Base-by-base conservation (phyloP, 2,888 invertebrate genomes). In the Tetragnatha montana region DNA sequence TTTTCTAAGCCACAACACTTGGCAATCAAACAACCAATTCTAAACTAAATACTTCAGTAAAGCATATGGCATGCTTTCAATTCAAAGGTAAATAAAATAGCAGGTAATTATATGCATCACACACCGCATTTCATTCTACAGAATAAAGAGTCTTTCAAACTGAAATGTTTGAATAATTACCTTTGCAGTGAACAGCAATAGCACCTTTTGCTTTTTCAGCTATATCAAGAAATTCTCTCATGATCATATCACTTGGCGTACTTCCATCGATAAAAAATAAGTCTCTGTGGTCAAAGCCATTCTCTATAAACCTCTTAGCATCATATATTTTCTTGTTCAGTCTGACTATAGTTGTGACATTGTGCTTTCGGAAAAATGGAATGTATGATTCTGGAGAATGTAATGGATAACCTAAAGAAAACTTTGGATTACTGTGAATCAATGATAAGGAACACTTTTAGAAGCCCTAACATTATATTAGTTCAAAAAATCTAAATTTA, bases 141-240 rank as follows among this genome's bases (percentile, higher is more conserved):
- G 35, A 35, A 35, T 2, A 35, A 35, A 35, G 35, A 35, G 35
- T 35, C 35, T 35, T 60, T 14, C 6, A 6, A 60, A 4, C 6
- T 2, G 60, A 10, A 60, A 0, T 60, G 22, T 60, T 17, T 6
- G 68, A 75, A 81, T 51, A 4, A 86, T 91, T 93, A 96, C 97
- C 98, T 96, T 99, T 99, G 93, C 99, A 99, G 94, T 99, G 99
- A 60, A 99, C 97, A 79, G 99, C 99, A 71, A 99, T 96, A 81
- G 97, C 98, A 22, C 99, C 99, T 92, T 96, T 95, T 0, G 97
- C 96, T 60, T 95, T 95, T 94, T 99, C 99, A 91, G 97, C 96
- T 79, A 98, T 96, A 92, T 96, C 95, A 86, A 99, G 94, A 94
- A 99, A 99, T 93, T 97, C 95, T 92, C 96, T 95, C 91, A 99